These are phyloP conservation scores for Trinectes maculatus DNA, from an alignment of 2,113 vertebrate genomes.

Conservation along the genomic window DNA sequence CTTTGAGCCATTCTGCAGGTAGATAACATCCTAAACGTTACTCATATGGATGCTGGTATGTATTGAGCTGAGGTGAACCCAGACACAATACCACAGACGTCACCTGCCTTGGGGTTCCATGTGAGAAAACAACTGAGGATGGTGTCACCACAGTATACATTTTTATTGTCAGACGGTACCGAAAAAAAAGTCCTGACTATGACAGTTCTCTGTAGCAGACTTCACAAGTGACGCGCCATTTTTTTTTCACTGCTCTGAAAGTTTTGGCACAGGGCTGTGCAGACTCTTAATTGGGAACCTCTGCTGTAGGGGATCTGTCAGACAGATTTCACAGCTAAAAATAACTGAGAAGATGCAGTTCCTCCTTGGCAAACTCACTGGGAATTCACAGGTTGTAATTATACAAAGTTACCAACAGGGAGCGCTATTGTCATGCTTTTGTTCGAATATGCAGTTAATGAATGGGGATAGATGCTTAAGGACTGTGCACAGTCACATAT, in stretches of 20 bases:
- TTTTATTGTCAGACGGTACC: neutral
- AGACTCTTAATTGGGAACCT: constrained; percentile 23
- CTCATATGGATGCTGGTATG: no score
- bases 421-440: constrained; percentile 51
- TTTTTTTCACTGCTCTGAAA: constrained; percentile 22
- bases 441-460: neutral
- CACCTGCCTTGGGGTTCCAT: no score
- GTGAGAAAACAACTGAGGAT: neutral
- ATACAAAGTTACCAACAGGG: constrained; percentile 20
- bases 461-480: neutral
- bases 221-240: constrained; percentile 2
- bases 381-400: constrained; percentile 25
- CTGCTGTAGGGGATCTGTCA: constrained; percentile 38
- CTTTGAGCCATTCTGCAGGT: constrained; percentile 6
- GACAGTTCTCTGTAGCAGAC: constrained; percentile 7
- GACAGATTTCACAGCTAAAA: constrained; percentile 35
- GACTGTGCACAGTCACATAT: neutral
- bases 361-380: neutral
- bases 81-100: neutral
- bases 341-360: constrained; percentile 1
- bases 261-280: constrained; percentile 3
- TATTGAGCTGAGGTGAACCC: neutral
- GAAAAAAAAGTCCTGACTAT: neutral
- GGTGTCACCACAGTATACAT: neutral
- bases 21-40: neutral